Conservation (phyloP, 2,888 invertebrate genomes). For the Volucella bombylans region DNA sequence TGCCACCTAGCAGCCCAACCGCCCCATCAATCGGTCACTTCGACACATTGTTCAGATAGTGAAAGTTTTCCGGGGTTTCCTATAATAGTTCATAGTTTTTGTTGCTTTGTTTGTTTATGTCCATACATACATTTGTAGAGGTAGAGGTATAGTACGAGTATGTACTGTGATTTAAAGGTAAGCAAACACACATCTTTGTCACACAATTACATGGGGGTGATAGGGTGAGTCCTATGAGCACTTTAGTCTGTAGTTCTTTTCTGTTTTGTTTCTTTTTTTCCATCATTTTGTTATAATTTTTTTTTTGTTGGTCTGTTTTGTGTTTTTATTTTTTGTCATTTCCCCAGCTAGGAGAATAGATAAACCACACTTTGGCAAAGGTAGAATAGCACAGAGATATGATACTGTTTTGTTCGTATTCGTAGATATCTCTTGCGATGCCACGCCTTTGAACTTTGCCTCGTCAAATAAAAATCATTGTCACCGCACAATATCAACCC, state of each 20-base stretch:
- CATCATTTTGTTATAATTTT: constrained; percentile 10
- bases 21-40: constrained; percentile 24
- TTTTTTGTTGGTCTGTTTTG: constrained; percentile 5
- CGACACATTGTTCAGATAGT: constrained; percentile 52
- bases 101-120: too few relatives aligned
- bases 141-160: neutral
- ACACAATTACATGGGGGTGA: constrained; percentile 30
- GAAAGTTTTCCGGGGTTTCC: constrained; percentile 62
- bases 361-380: constrained; percentile 66
- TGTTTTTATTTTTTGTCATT: constrained; percentile 42
- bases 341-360: constrained; percentile 68
- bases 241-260: constrained; percentile 44
- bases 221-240: constrained; percentile 54
- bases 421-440: constrained; percentile 73
- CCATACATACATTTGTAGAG: neutral
- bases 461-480: constrained; percentile 74
- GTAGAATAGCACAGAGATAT: constrained; percentile 73
- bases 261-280: constrained; percentile 27
- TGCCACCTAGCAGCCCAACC: constrained; percentile 10
- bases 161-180: constrained; percentile 42
- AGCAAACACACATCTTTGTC: constrained; percentile 56
- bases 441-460: constrained; percentile 73
- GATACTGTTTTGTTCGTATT: constrained; percentile 74
- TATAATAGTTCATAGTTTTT: too few relatives aligned
- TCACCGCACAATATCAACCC: constrained; percentile 74